Evolutionary conservation across 2,113 vertebrate genomes (phyloP).

Genomic region (Hippolais icterina): DNA sequence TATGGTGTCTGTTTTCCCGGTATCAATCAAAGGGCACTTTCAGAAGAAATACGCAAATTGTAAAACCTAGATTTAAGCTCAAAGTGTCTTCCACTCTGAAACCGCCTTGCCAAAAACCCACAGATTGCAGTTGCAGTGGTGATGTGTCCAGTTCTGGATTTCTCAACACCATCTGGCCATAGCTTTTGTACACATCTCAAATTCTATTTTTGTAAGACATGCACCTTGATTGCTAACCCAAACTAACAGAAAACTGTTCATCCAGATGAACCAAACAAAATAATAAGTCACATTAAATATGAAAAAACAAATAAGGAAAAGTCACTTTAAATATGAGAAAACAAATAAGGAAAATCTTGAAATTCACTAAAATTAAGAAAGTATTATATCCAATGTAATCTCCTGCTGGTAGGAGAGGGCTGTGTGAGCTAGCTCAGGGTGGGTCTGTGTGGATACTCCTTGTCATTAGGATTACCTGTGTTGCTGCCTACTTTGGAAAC

Average conservation of each 20-base stretch:
- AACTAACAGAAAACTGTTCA: not conserved
- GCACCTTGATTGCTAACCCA: not conserved
- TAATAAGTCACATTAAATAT: not conserved
- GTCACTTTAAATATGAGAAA: not conserved
- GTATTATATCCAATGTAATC: not conserved
- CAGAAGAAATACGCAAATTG: not conserved
- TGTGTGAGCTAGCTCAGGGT: not conserved
- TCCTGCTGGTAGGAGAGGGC: not conserved
- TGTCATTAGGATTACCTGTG: not conserved
- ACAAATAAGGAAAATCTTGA: not conserved
- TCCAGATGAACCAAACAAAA: not conserved
- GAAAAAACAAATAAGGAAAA: not conserved
- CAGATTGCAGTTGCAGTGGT: not conserved
- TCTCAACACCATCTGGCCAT: not conserved
- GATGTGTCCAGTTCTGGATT: not conserved
- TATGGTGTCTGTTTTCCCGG: not conserved
- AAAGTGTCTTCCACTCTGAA: not conserved
- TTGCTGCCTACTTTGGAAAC: not conserved
- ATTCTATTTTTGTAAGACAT: not conserved
- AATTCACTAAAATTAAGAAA: not conserved
- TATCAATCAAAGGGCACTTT: not conserved
- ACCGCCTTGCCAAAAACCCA: not conserved
- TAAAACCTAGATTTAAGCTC: not conserved
- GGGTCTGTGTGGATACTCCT: not conserved
- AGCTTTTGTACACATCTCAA: not conserved